Evolutionary conservation across 92 coral and sea anemone genomes (phyloP).

Genomic region (Heteractis magnifica): DNA sequence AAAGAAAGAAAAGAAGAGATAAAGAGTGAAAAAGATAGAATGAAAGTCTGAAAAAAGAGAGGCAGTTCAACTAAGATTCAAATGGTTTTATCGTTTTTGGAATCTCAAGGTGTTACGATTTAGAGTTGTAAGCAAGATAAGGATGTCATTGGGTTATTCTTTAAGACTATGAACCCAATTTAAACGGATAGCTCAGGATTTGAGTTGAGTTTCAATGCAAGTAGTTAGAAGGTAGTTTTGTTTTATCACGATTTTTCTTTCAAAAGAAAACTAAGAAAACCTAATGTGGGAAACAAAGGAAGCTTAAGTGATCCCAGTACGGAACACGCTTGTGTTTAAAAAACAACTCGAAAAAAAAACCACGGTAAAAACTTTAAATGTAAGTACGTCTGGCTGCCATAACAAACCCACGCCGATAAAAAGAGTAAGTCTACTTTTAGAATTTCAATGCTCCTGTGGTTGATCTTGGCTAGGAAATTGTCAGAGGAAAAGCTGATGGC

Average conservation of each 20-base stretch:
- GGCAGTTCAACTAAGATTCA: too few species aligned
- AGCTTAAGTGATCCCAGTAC: not conserved
- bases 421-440: not conserved
- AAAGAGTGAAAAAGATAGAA: too few species aligned
- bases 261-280: not conserved
- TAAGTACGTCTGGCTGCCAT: not conserved
- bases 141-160: too few species aligned
- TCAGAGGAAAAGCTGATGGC: not conserved
- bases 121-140: too few species aligned
- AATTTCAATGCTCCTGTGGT: not conserved
- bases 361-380: not conserved
- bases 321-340: not conserved
- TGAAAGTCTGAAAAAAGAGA: too few species aligned
- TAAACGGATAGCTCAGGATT: too few species aligned
- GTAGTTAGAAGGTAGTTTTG: too few species aligned
- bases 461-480: constrained; percentile 3
- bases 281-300: not conserved
- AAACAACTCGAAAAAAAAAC: not conserved
- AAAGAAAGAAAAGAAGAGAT: too few species aligned
- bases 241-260: not conserved
- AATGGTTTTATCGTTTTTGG: too few species aligned
- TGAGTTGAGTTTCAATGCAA: not conserved
- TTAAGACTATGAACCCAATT: too few species aligned
- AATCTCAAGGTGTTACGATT: too few species aligned
- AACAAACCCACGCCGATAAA: constrained; percentile 6